Percentiles rank a stretch among this genome's conserved stretches.
These are phyloP conservation scores for Colletes latitarsis DNA, from an alignment of 1,140 invertebrate genomes.

Conservation along the genomic window DNA sequence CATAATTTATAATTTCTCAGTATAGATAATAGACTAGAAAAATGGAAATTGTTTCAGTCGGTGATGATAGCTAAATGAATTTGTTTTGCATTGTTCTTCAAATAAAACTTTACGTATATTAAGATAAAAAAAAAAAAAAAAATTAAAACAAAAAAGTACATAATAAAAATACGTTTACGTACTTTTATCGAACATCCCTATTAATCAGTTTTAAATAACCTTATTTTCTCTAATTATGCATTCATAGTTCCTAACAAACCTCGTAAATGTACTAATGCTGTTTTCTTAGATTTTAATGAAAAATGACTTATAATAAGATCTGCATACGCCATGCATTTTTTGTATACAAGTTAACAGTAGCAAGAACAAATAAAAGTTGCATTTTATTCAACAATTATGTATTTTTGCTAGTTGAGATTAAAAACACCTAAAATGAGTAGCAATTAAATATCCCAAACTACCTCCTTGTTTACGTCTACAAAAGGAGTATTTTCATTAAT, in stretches of 20 bases:
- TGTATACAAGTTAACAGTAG: conserved; percentile 1
- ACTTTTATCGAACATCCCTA: neutral
- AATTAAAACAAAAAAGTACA: neutral
- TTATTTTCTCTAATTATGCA: neutral
- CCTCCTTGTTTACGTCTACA: neutral
- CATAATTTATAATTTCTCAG: conserved; percentile 10
- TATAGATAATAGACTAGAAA: conserved; percentile 33
- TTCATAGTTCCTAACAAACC: neutral
- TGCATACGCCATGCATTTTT: neutral
- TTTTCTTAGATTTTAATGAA: neutral
- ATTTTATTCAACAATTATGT: conserved; percentile 1
- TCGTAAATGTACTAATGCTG: neutral
- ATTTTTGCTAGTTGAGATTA: neutral
- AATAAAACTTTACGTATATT: neutral
- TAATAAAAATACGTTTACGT: neutral
- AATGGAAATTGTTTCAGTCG: conserved; percentile 18
- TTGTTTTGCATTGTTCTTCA: neutral
- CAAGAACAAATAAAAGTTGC: neutral
- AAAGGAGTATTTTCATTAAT: conserved; percentile 10
- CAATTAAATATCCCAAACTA: conserved; percentile 1
- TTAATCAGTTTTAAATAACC: neutral
- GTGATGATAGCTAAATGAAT: neutral
- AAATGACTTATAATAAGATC: neutral
- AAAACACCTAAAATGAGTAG: neutral
- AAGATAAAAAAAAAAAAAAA: neutral